phyloP scores from a whole-genome alignment of 2,888 invertebrate species.

The Sepiola atlantica region DNA sequence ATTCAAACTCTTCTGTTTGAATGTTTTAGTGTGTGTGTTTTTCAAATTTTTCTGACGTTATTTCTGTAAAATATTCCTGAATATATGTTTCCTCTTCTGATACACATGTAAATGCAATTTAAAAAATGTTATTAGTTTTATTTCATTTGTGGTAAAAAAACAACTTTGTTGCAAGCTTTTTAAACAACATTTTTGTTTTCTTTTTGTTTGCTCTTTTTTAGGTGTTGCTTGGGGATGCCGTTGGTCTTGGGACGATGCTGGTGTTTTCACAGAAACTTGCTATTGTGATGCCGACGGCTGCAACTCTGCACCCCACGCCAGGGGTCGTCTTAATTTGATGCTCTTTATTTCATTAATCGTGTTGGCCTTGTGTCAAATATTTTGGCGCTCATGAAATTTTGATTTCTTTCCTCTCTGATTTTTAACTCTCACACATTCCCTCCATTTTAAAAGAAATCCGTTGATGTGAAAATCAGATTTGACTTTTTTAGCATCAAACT shows the following conservation, averaged over 20 bases:
- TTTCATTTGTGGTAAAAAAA: no score
- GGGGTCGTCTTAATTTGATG: background rate
- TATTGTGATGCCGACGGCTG: constrained; percentile 94
- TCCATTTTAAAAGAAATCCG: background rate
- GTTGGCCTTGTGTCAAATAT: background rate
- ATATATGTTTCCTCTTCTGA: no score
- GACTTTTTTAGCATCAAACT: background rate
- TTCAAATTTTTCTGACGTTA: no score
- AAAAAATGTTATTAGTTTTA: no score
- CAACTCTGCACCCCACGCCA: constrained; percentile 76
- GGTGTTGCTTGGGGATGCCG: constrained; percentile 98
- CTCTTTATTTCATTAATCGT: background rate
- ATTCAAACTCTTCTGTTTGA: no score
- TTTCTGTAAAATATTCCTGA: no score
- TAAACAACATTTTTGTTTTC: background rate
- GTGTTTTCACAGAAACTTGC: constrained; percentile 97
- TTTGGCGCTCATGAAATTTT: background rate
- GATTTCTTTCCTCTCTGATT: background rate
- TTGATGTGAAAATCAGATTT: background rate
- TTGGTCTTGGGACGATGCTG: constrained; percentile 94
- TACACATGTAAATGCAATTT: no score
- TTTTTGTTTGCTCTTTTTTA: constrained; percentile 76
- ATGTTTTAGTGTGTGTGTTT: no score
- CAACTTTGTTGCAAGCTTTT: no score
- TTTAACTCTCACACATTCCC: background rate